These are phyloP conservation scores for Sarcophaga rosellei DNA, from an alignment of 2,888 invertebrate genomes.

Conservation along the genomic window DNA sequence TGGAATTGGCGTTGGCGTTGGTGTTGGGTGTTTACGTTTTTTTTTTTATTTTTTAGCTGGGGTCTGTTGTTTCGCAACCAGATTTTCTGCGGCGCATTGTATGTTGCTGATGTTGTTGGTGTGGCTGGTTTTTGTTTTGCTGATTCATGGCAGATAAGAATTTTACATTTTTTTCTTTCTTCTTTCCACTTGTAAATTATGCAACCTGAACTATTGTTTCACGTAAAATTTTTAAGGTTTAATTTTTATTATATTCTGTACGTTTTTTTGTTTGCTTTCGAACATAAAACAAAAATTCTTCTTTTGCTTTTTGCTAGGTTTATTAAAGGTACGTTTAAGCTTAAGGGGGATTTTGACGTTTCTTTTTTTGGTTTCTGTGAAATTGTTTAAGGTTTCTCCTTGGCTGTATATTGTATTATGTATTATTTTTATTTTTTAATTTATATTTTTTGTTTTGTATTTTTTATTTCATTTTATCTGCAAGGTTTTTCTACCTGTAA, in stretches of 20 bases:
- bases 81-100: constrained; percentile 37
- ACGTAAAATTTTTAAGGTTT: constrained; percentile 14
- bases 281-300: not conserved
- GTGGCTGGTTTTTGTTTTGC: constrained; percentile 41
- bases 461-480: constrained; percentile 1
- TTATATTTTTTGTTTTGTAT: constrained; percentile 53
- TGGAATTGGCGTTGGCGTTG: not conserved
- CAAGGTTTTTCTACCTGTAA: constrained; percentile 27
- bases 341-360: constrained; percentile 37
- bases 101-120: constrained; percentile 49
- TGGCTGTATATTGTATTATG: constrained; percentile 49
- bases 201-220: constrained; percentile 72
- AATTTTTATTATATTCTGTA: constrained; percentile 21
- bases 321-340: constrained; percentile 53
- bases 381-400: constrained; percentile 38
- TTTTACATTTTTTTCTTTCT: constrained; percentile 43
- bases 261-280: not conserved
- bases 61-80: constrained; percentile 39
- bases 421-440: constrained; percentile 66
- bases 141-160: constrained; percentile 65
- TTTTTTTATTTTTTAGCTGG: constrained; percentile 32
- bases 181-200: constrained; percentile 72
- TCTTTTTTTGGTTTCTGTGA: constrained; percentile 15
- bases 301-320: constrained; percentile 5
- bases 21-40: not conserved